Conservation (phyloP, 37 sponge, comb jelly and placozoan genomes). For the Diacarnus erythraeanus region DNA sequence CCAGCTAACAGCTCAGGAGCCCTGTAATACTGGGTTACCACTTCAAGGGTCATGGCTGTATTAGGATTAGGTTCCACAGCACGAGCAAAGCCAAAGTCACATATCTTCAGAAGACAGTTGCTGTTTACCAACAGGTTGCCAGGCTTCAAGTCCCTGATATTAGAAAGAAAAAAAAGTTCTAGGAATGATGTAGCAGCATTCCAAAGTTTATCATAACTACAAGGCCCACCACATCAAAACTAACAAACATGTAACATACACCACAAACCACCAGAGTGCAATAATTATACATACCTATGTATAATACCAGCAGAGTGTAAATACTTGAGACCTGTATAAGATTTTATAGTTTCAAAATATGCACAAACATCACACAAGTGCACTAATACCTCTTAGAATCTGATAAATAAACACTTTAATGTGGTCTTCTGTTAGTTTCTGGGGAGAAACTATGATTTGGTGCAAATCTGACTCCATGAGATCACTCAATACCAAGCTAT, state of each 20-base stretch:
- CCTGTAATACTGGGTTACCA: slow-evolving; percentile 90
- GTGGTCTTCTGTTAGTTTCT: slow-evolving; percentile 77
- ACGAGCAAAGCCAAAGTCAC: slow-evolving; percentile 94
- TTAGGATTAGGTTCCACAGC: slow-evolving; percentile 69
- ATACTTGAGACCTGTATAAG: slow-evolving; percentile 75
- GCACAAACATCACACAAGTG: neutral
- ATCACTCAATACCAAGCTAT: slow-evolving; percentile 75
- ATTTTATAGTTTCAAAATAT: neutral
- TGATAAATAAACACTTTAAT: slow-evolving; percentile 88
- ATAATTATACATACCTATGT: slow-evolving; percentile 53
- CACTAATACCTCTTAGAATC: slow-evolving; percentile 74
- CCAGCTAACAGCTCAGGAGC: slow-evolving; percentile 91
- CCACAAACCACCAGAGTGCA: too few relatives aligned
- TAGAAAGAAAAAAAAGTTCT: neutral
- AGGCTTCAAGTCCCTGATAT: slow-evolving; percentile 78
- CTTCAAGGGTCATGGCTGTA: slow-evolving; percentile 86
- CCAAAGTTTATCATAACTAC: too few relatives aligned
- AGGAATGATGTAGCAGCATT: too few relatives aligned
- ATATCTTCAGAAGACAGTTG: slow-evolving; percentile 81
- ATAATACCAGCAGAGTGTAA: slow-evolving; percentile 90
- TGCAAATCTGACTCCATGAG: slow-evolving; percentile 89
- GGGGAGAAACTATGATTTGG: slow-evolving; percentile 80
- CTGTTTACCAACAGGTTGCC: slow-evolving; percentile 88
- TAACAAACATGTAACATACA: too few relatives aligned
- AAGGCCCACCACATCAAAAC: too few relatives aligned